A percentile compares a stretch with the other conserved stretches of the same genome.
Conservation (phyloP, 2,888 invertebrate species). For the Dynastes tityus region DNA sequence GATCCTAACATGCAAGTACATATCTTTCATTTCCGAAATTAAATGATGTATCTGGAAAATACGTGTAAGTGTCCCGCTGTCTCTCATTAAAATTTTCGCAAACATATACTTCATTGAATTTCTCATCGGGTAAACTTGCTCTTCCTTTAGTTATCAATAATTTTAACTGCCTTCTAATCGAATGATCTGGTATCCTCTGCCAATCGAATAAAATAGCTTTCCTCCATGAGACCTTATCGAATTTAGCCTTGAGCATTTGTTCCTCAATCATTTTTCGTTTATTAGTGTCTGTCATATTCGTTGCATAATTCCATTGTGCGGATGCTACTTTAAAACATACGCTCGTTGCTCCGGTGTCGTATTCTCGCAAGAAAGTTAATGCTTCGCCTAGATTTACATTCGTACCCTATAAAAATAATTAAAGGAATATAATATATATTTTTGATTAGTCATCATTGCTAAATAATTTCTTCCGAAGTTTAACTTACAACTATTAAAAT, state of each 20-base stretch:
- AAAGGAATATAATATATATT: too few species aligned
- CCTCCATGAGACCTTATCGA: slow-evolving; percentile 83
- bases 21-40: slow-evolving; percentile 85
- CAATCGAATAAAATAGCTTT: slow-evolving; percentile 81
- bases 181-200: slow-evolving; percentile 78
- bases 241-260: slow-evolving; percentile 80
- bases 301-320: slow-evolving; percentile 84
- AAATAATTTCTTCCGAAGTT: too few species aligned
- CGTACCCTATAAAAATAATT: slow-evolving; percentile 72
- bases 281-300: slow-evolving; percentile 83
- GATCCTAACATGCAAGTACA: slow-evolving; percentile 81
- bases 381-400: slow-evolving; percentile 80
- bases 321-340: slow-evolving; percentile 82
- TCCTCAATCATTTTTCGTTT: slow-evolving; percentile 82
- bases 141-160: slow-evolving; percentile 81
- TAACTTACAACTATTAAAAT: too few species aligned
- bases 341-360: slow-evolving; percentile 80
- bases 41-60: slow-evolving; percentile 78
- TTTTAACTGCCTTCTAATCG: slow-evolving; percentile 79
- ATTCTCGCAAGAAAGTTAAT: slow-evolving; percentile 81
- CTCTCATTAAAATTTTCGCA: slow-evolving; percentile 15
- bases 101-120: slow-evolving; percentile 77
- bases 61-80: slow-evolving; percentile 29
- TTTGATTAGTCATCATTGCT: too few species aligned
- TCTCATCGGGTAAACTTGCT: slow-evolving; percentile 82